phyloP scores from a whole-genome alignment of 2,113 vertebrate species.

The Mohoua ochrocephala region DNA sequence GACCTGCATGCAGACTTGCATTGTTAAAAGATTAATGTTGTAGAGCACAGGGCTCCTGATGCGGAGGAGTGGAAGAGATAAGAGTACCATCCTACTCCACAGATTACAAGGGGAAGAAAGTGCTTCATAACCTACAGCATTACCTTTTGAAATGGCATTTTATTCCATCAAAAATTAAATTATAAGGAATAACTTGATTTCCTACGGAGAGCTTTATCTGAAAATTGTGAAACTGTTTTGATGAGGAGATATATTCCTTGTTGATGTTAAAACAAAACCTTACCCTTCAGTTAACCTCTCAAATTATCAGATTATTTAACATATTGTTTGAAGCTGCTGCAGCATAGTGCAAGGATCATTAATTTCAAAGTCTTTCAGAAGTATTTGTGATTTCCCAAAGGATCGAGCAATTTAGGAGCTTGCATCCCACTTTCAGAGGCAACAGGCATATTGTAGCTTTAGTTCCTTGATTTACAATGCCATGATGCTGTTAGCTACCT shows the following conservation, averaged over 20 bases:
- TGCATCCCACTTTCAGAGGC: neutral
- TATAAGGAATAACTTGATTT: neutral
- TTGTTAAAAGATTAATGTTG: neutral
- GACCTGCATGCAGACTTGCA: neutral
- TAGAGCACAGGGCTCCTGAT: neutral
- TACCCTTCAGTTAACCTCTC: neutral
- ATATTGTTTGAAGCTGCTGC: neutral
- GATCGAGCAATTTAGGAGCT: neutral
- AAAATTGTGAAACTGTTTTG: neutral
- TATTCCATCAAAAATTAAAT: neutral
- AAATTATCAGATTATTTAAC: neutral
- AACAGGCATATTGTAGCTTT: neutral
- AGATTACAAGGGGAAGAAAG: neutral
- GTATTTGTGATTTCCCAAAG: neutral
- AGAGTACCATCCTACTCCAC: neutral
- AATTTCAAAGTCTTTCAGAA: neutral
- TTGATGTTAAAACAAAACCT: neutral
- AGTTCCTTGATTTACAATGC: neutral
- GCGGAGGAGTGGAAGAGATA: neutral
- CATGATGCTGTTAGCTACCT: neutral
- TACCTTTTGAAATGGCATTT: neutral
- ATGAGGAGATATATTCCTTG: neutral
- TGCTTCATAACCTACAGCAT: neutral
- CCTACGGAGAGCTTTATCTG: neutral
- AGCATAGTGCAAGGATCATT: neutral